Evolutionary conservation across 1,140 invertebrate species (phyloP).

Genomic region (Scaptodrosophila lebanonensis): DNA sequence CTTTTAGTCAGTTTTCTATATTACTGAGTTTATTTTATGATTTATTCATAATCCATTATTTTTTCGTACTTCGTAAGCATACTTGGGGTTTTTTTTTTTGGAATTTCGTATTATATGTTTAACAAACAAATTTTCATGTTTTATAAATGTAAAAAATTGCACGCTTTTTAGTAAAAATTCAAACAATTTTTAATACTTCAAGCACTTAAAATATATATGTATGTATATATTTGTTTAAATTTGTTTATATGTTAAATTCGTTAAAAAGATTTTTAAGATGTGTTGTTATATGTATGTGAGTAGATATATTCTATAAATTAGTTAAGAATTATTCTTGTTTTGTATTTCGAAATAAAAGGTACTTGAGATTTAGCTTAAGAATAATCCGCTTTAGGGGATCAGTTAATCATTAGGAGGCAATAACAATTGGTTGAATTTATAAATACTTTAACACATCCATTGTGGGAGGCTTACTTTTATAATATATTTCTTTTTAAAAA

Average conservation of each 20-base stretch:
- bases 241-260: slow-evolving; percentile 60
- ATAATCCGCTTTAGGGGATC: slow-evolving; percentile 30
- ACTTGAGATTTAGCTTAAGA: slow-evolving; percentile 57
- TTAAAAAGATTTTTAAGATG: slow-evolving; percentile 63
- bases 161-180: slow-evolving; percentile 46
- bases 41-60: too few relatives aligned
- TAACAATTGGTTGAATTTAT: slow-evolving; percentile 33
- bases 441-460: slow-evolving; percentile 3
- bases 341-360: slow-evolving; percentile 52
- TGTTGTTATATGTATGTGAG: slow-evolving; percentile 17
- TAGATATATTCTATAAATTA: neutral
- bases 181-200: slow-evolving; percentile 64
- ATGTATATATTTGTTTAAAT: slow-evolving; percentile 20
- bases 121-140: slow-evolving; percentile 59
- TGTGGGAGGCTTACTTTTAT: slow-evolving; percentile 4
- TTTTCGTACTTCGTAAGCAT: too few relatives aligned
- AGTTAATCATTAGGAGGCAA: slow-evolving; percentile 17
- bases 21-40: slow-evolving; percentile 20
- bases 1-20: slow-evolving; percentile 47
- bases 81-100: slow-evolving; percentile 26
- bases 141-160: slow-evolving; percentile 73
- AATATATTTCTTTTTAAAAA: slow-evolving; percentile 28
- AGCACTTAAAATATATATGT: slow-evolving; percentile 46
- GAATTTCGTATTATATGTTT: slow-evolving; percentile 45
- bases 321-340: slow-evolving; percentile 11